phyloP scores from a whole-genome alignment of 2,888 invertebrate species.

The Diaphora mendica region DNA sequence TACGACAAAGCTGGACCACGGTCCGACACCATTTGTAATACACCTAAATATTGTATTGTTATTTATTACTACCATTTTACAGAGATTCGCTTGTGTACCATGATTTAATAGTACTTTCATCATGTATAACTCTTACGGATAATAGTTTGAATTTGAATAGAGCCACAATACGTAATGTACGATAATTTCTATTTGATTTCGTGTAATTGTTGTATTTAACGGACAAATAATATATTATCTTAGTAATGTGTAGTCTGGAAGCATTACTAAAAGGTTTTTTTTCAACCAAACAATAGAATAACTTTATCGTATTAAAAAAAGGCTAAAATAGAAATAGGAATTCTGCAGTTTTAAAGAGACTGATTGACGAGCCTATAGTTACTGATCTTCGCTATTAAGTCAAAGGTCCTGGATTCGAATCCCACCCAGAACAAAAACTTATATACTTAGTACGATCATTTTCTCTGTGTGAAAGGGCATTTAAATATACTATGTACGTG shows the following conservation, averaged over 20 bases:
- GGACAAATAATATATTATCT: not conserved
- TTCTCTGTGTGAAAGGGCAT: no score
- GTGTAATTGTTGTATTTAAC: conserved; percentile 19
- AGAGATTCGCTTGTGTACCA: conserved; percentile 52
- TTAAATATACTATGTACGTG: no score
- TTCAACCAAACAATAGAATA: not conserved
- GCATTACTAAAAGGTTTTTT: not conserved
- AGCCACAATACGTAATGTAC: conserved; percentile 39
- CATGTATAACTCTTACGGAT: conserved; percentile 52
- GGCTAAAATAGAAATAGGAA: not conserved
- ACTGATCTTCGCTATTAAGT: no score
- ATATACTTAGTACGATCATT: not conserved
- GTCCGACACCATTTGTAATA: conserved; percentile 54
- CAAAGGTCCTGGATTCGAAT: not conserved
- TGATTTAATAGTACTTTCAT: conserved; percentile 59
- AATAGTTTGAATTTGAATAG: conserved; percentile 48
- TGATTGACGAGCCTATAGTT: no score
- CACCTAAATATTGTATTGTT: conserved; percentile 60
- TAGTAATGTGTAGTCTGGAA: not conserved
- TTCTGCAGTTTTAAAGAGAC: not conserved
- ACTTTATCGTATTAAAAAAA: not conserved
- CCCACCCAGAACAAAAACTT: not conserved
- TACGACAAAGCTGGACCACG: conserved; percentile 33
- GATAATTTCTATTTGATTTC: conserved; percentile 46
- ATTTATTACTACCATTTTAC: conserved; percentile 55